phyloP scores from a whole-genome alignment of 2,113 vertebrate genomes.

The Megaceryle maxima region DNA sequence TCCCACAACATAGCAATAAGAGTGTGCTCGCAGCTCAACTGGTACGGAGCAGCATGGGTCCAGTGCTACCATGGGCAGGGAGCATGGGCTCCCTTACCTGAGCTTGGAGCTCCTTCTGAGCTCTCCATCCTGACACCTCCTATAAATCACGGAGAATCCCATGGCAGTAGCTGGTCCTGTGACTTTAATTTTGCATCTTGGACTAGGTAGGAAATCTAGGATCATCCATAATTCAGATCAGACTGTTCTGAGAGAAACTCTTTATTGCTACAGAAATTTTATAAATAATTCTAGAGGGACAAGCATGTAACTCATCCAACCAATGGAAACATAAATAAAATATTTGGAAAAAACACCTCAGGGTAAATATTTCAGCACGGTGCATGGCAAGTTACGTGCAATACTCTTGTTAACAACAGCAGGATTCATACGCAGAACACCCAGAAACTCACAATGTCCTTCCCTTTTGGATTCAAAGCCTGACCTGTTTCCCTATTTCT shows the following conservation, averaged over 20 bases:
- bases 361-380: slow-evolving; percentile 61
- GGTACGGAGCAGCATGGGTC: neutral
- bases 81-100: neutral
- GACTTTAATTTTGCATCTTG: slow-evolving; percentile 46
- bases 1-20: neutral
- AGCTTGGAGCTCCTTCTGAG: neutral
- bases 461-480: neutral
- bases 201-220: slow-evolving; percentile 20
- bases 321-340: slow-evolving; percentile 67
- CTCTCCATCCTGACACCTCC: neutral
- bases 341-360: slow-evolving; percentile 49
- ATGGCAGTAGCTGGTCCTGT: neutral
- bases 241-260: slow-evolving; percentile 41
- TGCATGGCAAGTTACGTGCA: neutral
- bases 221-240: slow-evolving; percentile 66
- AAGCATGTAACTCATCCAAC: slow-evolving; percentile 64
- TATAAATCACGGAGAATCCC: neutral
- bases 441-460: neutral
- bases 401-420: slow-evolving; percentile 26
- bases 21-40: fast-evolving
- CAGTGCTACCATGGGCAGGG: neutral
- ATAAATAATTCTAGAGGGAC: slow-evolving; percentile 71
- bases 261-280: slow-evolving; percentile 65
- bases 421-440: neutral
- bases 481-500: neutral